Base-by-base conservation (phyloP, 2,113 vertebrate genomes). In the Lonchura striata region DNA sequence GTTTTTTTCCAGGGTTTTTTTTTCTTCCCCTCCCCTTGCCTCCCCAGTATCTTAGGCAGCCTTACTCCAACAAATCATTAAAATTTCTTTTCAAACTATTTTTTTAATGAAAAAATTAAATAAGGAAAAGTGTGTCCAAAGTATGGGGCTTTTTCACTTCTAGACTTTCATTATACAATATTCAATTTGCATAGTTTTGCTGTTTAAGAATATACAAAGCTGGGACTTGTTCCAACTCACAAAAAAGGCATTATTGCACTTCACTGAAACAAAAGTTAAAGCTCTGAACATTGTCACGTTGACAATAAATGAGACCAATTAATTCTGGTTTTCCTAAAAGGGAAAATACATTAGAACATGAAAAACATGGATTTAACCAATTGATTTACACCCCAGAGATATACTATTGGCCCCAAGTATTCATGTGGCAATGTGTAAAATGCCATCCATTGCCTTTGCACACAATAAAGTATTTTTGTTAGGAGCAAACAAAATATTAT, bases 151-250 rank as follows among this genome's bases (percentile, higher is more conserved):
- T 24, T 41, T 82, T 83, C 35, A 41, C 16, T 57, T 92, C 66
- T 82, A 72, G 52, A 82, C 35, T 79, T 96, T 69, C 54, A 44
- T 47, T 80, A 78, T 80, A 47, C 47, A 24, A 78, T 93, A 41
- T 64, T 70, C 6, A 90, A 24, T 84, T 96, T 92, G 75, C 53
- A 74, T 16, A 54, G 22, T 69, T 96, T 72, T 92, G 3, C 68
- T 94, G 56, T 90, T 95, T 96, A 91, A 93, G 53, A 72, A 49
- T 82, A 90, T 88, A 82, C 53, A 93, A 66, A 94, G 41, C 60
- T 95, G 75, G 90, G 77, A 97, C 83, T 54, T 3, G 13, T 95
- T 97, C 46, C 88, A 96, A 53, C 37, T 78, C 50, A 91, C 21
- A 44, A 86, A 81, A 82, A 93, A 78, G 72, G 77, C 76, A 94